Conservation (phyloP, 2,888 invertebrate species). For the Meiosimyza platycephala region DNA sequence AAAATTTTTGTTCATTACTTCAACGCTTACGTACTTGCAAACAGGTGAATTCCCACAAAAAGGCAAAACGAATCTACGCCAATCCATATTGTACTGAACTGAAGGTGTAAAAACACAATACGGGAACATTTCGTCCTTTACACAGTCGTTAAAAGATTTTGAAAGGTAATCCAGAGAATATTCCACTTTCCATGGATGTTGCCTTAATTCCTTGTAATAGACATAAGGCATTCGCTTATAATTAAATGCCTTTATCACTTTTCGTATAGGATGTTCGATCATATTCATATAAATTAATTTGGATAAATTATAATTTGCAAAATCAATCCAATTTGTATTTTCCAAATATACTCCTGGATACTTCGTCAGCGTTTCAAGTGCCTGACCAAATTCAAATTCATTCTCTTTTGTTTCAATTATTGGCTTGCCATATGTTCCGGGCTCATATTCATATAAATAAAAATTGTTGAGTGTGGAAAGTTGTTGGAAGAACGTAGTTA, state of each 20-base stretch:
- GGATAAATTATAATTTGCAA: slow-evolving; percentile 79
- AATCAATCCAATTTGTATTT: slow-evolving; percentile 89
- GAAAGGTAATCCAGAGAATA: slow-evolving; percentile 57
- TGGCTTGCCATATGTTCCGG: background rate
- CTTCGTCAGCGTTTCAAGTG: slow-evolving; percentile 76
- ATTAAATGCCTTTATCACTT: slow-evolving; percentile 91
- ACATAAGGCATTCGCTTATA: slow-evolving; percentile 70
- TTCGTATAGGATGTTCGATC: slow-evolving; percentile 87
- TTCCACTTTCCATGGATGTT: too few relatives aligned
- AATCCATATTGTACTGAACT: slow-evolving; percentile 38
- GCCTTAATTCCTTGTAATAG: too few relatives aligned
- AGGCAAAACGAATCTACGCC: slow-evolving; percentile 39
- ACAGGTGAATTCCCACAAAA: slow-evolving; percentile 40
- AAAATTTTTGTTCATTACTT: slow-evolving; percentile 45
- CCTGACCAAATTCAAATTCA: slow-evolving; percentile 70
- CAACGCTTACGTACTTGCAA: slow-evolving; percentile 42
- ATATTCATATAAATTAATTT: slow-evolving; percentile 89
- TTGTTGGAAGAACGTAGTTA: slow-evolving; percentile 81
- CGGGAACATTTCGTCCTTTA: slow-evolving; percentile 10
- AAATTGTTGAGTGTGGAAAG: slow-evolving; percentile 66
- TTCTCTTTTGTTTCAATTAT: background rate
- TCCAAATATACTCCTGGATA: slow-evolving; percentile 85
- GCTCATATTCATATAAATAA: slow-evolving; percentile 16
- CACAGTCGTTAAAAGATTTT: slow-evolving; percentile 40
- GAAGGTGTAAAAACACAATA: slow-evolving; percentile 37